Percentiles rank a stretch among this genome's conserved stretches.
These are phyloP conservation scores for Drosophila repleta DNA, from an alignment of 1,140 invertebrate species.

Conservation along the genomic window DNA sequence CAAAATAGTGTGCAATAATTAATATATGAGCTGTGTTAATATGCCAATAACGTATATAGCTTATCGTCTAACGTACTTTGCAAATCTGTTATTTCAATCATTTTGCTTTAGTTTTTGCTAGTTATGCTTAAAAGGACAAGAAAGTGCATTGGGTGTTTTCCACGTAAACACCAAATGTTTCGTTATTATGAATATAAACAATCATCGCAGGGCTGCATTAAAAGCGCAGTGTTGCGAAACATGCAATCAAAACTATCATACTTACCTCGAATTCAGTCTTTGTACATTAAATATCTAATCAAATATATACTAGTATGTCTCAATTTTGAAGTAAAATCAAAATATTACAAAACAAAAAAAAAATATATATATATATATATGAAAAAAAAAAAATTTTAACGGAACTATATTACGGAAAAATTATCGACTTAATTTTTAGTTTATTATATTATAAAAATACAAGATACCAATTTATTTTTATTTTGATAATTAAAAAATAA, in stretches of 20 bases:
- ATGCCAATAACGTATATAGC: background rate
- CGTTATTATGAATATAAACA: conserved; percentile 65
- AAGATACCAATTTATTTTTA: no score
- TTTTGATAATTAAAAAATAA: no score
- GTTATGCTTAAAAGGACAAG: conserved; percentile 22
- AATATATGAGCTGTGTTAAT: conserved; percentile 6
- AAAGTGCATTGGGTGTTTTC: conserved; percentile 42
- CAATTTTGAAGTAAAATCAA: conserved; percentile 1
- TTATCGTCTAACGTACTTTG: conserved; percentile 86
- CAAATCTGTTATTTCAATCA: conserved; percentile 90
- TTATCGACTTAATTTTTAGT: no score
- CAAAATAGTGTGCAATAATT: conserved; percentile 75
- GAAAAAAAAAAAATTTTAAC: no score
- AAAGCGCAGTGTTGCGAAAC: conserved; percentile 37
- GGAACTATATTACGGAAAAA: no score
- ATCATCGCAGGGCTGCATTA: conserved; percentile 49
- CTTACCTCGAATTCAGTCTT: background rate
- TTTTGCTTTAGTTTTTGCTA: conserved; percentile 70
- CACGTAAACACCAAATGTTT: conserved; percentile 71
- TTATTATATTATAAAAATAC: no score
- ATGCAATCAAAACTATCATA: conserved; percentile 6
- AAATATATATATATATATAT: background rate
- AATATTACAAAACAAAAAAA: background rate
- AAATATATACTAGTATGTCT: background rate
- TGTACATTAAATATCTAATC: background rate